These are phyloP conservation scores for Drosophila tsacasi DNA, from an alignment of 1,140 invertebrate species.

Conservation along the genomic window DNA sequence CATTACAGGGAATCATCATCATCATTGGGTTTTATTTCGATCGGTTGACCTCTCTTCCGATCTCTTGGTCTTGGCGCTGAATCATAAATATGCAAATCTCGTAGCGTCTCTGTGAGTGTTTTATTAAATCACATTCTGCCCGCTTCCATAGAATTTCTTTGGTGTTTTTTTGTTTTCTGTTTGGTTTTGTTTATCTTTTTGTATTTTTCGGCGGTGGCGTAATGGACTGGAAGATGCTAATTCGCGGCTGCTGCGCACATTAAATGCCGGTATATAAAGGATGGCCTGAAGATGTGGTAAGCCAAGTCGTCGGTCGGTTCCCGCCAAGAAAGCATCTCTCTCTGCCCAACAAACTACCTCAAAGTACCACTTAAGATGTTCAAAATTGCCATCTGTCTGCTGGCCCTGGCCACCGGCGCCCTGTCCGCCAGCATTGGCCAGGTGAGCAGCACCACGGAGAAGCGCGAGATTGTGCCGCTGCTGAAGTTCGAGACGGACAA, in stretches of 20 bases:
- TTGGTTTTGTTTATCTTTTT: constrained; percentile 35
- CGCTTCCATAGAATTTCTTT: constrained; percentile 75
- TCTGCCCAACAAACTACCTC: constrained; percentile 3
- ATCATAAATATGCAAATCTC: constrained; percentile 73
- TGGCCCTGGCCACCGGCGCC: constrained; percentile 45
- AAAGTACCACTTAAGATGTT: constrained; percentile 46
- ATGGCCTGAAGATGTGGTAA: constrained; percentile 37
- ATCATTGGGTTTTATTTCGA: neutral
- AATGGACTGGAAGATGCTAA: constrained; percentile 71
- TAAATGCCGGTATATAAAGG: constrained; percentile 68
- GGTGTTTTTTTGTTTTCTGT: constrained; percentile 33
- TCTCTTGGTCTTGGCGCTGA: constrained; percentile 24
- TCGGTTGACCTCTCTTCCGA: constrained; percentile 34
- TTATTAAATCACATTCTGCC: constrained; percentile 63
- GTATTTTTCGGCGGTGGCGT: constrained; percentile 47
- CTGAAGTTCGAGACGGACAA: constrained; percentile 63
- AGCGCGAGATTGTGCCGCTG: constrained; percentile 52
- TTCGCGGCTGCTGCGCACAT: constrained; percentile 53
- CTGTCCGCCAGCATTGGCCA: constrained; percentile 46
- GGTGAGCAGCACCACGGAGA: constrained; percentile 48
- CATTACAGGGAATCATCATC: constrained; percentile 31
- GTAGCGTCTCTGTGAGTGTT: constrained; percentile 57
- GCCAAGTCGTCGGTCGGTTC: constrained; percentile 50
- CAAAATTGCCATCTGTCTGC: constrained; percentile 58
- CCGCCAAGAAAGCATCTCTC: constrained; percentile 39